These are phyloP conservation scores for Engraulis encrasicolus DNA, from an alignment of 2,113 vertebrate species.

Conservation along the genomic window DNA sequence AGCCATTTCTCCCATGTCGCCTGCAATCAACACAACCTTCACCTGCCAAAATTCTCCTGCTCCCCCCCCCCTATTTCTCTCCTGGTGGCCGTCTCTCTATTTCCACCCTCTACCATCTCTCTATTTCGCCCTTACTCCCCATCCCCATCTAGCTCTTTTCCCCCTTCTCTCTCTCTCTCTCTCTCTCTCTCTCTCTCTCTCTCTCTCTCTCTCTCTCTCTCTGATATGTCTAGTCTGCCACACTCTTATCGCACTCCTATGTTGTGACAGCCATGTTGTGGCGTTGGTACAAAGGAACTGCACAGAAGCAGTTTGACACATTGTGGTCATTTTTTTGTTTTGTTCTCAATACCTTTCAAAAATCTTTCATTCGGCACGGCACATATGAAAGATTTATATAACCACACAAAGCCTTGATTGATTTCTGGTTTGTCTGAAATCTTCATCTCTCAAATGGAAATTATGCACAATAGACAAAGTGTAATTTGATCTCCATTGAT, in stretches of 20 bases:
- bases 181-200: background rate
- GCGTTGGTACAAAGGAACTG: background rate
- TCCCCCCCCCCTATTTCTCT: background rate
- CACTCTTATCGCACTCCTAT: background rate
- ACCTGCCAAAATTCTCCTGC: background rate
- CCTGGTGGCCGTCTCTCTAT: background rate
- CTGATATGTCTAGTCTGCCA: background rate
- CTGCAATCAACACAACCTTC: background rate
- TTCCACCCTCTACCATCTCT: background rate
- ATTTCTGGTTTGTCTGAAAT: slow-evolving; percentile 46
- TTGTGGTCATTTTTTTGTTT: background rate
- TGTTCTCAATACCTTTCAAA: background rate
- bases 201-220: background rate
- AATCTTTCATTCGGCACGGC: background rate
- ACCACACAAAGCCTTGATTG: slow-evolving; percentile 24
- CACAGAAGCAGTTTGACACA: background rate
- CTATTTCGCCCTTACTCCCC: background rate
- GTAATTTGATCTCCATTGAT: slow-evolving; percentile 80
- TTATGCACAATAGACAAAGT: slow-evolving; percentile 64
- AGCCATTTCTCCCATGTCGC: background rate
- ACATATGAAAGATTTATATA: slow-evolving; percentile 21
- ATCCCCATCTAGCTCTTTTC: background rate
- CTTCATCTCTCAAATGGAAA: slow-evolving; percentile 65
- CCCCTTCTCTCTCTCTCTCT: background rate
- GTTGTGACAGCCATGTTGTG: background rate